A percentile compares a stretch with the other conserved stretches of the same genome.
These are phyloP conservation scores for Sebastes itinus DNA, from an alignment of 2,797 vertebrate species.

Conservation along the genomic window DNA sequence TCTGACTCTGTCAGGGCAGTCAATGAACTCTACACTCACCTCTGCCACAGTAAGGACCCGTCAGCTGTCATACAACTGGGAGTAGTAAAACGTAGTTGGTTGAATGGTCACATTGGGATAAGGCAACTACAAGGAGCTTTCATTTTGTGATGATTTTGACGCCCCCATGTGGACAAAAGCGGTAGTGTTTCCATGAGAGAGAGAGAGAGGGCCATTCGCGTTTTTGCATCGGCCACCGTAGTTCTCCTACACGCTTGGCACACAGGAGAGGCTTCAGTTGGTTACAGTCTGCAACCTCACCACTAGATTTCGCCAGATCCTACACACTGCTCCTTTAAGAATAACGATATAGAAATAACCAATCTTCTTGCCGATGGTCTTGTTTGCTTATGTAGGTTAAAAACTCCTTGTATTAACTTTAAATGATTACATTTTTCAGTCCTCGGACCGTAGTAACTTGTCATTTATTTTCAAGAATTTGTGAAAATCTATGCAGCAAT, in stretches of 20 bases:
- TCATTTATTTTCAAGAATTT: neutral
- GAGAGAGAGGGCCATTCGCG: no score
- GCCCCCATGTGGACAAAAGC: fast-evolving
- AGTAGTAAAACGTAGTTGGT: neutral
- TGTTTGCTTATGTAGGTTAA: neutral
- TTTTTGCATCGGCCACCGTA: no score
- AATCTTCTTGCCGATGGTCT: neutral
- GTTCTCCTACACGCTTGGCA: no score
- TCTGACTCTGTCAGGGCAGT: slow-evolving; percentile 80
- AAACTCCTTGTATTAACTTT: neutral
- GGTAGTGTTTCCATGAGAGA: neutral
- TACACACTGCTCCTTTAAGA: no score
- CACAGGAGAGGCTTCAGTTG: no score
- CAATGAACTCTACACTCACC: slow-evolving; percentile 88
- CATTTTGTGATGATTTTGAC: neutral
- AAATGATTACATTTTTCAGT: neutral
- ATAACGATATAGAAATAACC: neutral
- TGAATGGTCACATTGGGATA: neutral
- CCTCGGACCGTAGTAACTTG: neutral
- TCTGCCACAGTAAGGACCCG: slow-evolving; percentile 87
- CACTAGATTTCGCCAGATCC: no score
- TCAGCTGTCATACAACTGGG: neutral
- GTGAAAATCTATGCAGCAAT: neutral
- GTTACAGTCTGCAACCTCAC: no score
- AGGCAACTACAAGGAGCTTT: neutral